Evolutionary conservation across 1,140 invertebrate genomes (phyloP), one percentile per base, ranked within the genome.

Genomic region (Halictus rubicundus): DNA sequence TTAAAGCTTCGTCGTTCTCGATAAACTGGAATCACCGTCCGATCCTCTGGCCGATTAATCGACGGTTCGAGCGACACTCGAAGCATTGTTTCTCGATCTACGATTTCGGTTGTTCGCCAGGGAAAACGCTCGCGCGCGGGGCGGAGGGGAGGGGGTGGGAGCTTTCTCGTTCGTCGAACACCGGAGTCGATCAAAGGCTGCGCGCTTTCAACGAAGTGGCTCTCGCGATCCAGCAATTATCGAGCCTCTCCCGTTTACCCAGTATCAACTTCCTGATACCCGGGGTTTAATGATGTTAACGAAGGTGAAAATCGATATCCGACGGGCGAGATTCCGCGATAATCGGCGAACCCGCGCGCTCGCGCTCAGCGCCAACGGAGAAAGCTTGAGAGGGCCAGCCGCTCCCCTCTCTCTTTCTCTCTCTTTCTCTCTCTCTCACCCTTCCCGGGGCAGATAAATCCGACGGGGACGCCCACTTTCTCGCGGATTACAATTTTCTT

Each of bases 251-350:
- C 49, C 14, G 64, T 66, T 66, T 66, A 66, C 64, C 64, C 23
- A 66, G 21, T 66, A 46, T 39, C 64, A 25, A 49, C 64, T 66
- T 25, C 39, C 64, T 25, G 39, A n/a, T 46, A 49, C 12, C n/a
- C 39, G 39, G 39, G 54, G 7, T 42, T 46, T 66, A 66, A 66
- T 66, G 39, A 66, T 39, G 64, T 66, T 66, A 66, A 66, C n/a
- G 64, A 66, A 66, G 64, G 64, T 66, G 64, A 66, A 66, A 66
- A 66, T 66, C 64, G 39, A 66, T 66, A 66, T 66, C 64, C 39
- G 39, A 46, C 64, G 10, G 25, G n/a, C 39, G 64, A 39, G 64
- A 46, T 46, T 39, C 64, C 10, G 64, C 39, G 64, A 46, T 39
- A 66, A 66, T 46, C 64, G 63, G 21, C 8, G 19, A 39, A 39